These are phyloP conservation scores for Gryon sp. DNA, from an alignment of 1,140 invertebrate genomes.

Conservation along the genomic window DNA sequence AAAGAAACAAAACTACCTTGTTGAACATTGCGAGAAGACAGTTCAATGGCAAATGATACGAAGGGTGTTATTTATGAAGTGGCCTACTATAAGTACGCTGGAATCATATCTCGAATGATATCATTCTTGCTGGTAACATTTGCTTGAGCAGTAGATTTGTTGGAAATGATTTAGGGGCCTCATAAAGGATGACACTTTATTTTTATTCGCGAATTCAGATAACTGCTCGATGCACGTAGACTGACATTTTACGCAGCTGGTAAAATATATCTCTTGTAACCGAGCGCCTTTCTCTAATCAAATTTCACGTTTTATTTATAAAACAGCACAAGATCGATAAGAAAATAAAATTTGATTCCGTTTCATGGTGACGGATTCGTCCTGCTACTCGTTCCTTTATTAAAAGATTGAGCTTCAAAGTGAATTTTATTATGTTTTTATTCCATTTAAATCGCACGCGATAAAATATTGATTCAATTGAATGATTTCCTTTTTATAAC, in stretches of 20 bases:
- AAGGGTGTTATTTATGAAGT: conserved; percentile 35
- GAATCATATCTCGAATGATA: conserved; percentile 35
- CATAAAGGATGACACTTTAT: conserved; percentile 52
- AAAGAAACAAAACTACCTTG: conserved; percentile 11
- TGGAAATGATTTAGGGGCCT: conserved; percentile 44
- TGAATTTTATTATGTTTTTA: background rate
- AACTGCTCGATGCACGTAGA: conserved; percentile 37
- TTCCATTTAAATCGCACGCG: too few species aligned
- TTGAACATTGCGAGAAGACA: conserved; percentile 6
- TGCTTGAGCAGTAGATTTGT: conserved; percentile 59
- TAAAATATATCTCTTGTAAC: conserved; percentile 32
- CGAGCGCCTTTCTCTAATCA: conserved; percentile 24
- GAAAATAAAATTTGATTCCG: conserved; percentile 15
- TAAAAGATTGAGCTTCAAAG: background rate
- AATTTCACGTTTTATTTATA: conserved; percentile 17
- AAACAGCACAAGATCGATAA: conserved; percentile 5
- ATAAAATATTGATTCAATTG: too few species aligned
- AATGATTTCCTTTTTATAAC: too few species aligned
- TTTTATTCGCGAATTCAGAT: conserved; percentile 57
- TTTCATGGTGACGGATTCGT: conserved; percentile 1
- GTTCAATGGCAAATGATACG: conserved; percentile 16
- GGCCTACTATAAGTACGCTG: conserved; percentile 30
- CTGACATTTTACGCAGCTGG: conserved; percentile 29
- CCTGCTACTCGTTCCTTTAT: background rate
- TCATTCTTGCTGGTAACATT: conserved; percentile 54